Base-by-base conservation (phyloP, 2,888 invertebrate species). In the Rhagophthalmus giganteus region DNA sequence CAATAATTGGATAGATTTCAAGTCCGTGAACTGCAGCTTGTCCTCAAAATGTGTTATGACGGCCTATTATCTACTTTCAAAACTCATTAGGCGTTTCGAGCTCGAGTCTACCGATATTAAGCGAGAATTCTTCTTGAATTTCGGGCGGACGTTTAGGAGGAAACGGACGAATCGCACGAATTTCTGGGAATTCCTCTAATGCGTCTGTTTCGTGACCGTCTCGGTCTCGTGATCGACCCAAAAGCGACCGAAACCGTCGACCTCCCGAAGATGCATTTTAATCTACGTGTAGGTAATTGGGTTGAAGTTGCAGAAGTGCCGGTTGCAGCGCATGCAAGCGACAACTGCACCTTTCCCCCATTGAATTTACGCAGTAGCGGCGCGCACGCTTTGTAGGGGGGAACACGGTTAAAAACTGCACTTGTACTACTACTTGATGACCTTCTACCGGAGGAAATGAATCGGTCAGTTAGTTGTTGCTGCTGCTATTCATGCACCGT, bases 131-230 rank as follows among this genome's bases (percentile, higher is more conserved):
- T n/a, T n/a, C n/a, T n/a, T n/a, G n/a, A n/a, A n/a, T n/a, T n/a
- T n/a, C n/a, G n/a, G n/a, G n/a, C n/a, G n/a, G n/a, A n/a, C n/a
- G n/a, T n/a, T n/a, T n/a, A n/a, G n/a, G n/a, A n/a, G n/a, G n/a
- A n/a, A n/a, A n/a, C n/a, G n/a, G n/a, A n/a, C n/a, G n/a, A n/a
- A n/a, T n/a, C n/a, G n/a, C n/a, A n/a, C n/a, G n/a, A n/a, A 9
- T 37, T 49, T 42, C 50, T 26, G 5, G 7, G 42, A 45, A 39
- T 51, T 44, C 12, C 20, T 25, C 28, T 51, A 51, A 51, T 51
- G 51, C 27, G 51, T 45, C 45, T 51, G 33, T 51, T 40, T 45
- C 51, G 51, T 51, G 51, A 42, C 50, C 9, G 34, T 39, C 39
- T 33, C 13, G 28, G 33, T 42, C 35, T 37, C 26, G 32, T 20